Evolutionary conservation across 2,113 vertebrate genomes (phyloP), one percentile per base, ranked within the genome.

Genomic region (Acanthochromis polyacanthus): DNA sequence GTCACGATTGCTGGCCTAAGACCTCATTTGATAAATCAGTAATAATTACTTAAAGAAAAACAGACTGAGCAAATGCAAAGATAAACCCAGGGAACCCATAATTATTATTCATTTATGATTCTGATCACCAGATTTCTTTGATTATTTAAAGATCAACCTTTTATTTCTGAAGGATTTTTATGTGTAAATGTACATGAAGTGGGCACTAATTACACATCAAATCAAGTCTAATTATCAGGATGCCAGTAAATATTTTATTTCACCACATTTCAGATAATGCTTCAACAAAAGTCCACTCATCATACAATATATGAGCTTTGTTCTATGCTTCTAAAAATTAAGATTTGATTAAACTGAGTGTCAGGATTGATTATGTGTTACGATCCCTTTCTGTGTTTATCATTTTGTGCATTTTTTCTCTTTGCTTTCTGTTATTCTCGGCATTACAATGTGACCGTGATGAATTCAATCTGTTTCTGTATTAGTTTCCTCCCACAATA

Each of bases 401-500:
- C 25, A 25, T 36, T 36, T 36, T 36, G 32, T 36, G 10, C 9
- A 2, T 36, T 9, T 36, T 9, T 36, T 36, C 40, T 14, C 3
- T 43, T 43, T 43, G 14, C 12, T 4, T 43, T 15, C 40, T 15
- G 40, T 43, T 43, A 15, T 43, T 9, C 10, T 43, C 12, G 40
- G 3, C 58, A 6, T 45, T 43, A 22, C 51, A 61, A 61, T 43
- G 45, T 51, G 36, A 63, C 15, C 43, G 30, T 66, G 22, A 16
- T 22, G 20, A 56, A 66, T 51, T 70, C 56, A 87, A 3, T 71
- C 28, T 64, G 58, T 55, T 16, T 23, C 67, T 62, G 30, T 20
- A 43, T 58, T 66, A 4, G 9, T 68, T 45, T 62, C 28, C 5
- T 4, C 5, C 28, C 51, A 36, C 23, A 16, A 8, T 1, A 16